Evolutionary conservation across 2,797 vertebrate species (phyloP).

Genomic region (Chloroceryle inda): DNA sequence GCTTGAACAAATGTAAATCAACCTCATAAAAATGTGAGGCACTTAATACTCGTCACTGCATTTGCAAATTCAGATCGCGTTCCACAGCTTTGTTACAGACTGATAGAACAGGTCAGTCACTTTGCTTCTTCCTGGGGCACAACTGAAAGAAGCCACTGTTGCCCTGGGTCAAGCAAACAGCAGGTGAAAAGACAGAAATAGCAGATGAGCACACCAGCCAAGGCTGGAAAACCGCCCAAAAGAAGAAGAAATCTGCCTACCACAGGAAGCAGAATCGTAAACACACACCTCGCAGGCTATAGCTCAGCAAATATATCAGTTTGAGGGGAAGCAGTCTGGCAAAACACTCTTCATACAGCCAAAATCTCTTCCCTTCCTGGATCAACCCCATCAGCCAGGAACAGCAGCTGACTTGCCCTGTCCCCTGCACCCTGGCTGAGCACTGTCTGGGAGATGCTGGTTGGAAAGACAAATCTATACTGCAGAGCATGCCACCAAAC

Average conservation of each 20-base stretch:
- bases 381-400: neutral
- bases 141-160: neutral
- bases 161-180: neutral
- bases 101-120: neutral
- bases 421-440: neutral
- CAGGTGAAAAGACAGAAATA: neutral
- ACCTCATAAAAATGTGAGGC: neutral
- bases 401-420: fast-evolving
- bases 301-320: neutral
- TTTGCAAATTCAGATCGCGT: neutral
- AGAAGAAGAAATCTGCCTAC: neutral
- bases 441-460: neutral
- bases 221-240: neutral
- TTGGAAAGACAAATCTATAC: neutral
- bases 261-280: neutral
- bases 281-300: fast-evolving
- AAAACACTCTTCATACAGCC: neutral
- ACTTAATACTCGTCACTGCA: neutral
- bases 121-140: neutral
- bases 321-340: neutral
- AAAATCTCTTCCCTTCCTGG: neutral
- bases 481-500: neutral
- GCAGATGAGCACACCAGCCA: neutral
- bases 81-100: neutral
- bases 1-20: neutral